phyloP scores from a whole-genome alignment of 2,888 invertebrate species.

The Pollenia amentaria region DNA sequence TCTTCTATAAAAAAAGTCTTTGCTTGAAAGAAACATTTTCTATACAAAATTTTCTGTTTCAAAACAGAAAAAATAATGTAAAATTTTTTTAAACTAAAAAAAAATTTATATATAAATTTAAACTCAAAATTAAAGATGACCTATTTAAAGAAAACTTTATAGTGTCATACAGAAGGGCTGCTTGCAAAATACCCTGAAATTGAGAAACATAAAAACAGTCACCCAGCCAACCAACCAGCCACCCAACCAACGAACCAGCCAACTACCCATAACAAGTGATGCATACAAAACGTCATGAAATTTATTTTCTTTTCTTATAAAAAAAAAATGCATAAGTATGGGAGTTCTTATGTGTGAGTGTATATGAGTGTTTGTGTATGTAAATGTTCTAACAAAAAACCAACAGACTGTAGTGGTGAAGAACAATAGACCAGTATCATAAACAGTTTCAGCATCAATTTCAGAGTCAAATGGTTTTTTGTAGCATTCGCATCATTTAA shows the following conservation, averaged over 20 bases:
- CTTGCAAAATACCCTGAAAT: neutral
- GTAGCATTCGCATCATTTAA: neutral
- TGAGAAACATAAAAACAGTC: conserved; percentile 14
- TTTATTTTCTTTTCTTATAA: conserved; percentile 18
- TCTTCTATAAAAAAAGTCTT: neutral
- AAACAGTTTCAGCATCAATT: conserved; percentile 27
- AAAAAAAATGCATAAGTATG: neutral
- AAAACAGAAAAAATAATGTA: too few relatives aligned
- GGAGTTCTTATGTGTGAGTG: neutral
- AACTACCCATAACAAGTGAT: conserved; percentile 48
- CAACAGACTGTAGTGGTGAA: conserved; percentile 67
- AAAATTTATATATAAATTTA: neutral
- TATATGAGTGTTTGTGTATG: conserved; percentile 1
- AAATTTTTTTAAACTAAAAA: neutral
- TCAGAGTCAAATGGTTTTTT: conserved; percentile 40
- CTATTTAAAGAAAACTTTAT: conserved; percentile 28
- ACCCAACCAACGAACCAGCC: neutral
- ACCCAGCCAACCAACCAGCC: conserved; percentile 8
- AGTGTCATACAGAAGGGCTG: neutral
- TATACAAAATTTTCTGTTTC: neutral
- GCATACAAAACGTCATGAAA: conserved; percentile 56
- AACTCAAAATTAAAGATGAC: conserved; percentile 58
- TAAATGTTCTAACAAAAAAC: conserved; percentile 47
- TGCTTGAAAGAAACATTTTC: neutral
- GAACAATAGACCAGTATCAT: conserved; percentile 53